Evolutionary conservation across 2,888 invertebrate species (phyloP), one percentile per base, ranked within the genome.

Genomic region (Sceliomorpha sp.): DNA sequence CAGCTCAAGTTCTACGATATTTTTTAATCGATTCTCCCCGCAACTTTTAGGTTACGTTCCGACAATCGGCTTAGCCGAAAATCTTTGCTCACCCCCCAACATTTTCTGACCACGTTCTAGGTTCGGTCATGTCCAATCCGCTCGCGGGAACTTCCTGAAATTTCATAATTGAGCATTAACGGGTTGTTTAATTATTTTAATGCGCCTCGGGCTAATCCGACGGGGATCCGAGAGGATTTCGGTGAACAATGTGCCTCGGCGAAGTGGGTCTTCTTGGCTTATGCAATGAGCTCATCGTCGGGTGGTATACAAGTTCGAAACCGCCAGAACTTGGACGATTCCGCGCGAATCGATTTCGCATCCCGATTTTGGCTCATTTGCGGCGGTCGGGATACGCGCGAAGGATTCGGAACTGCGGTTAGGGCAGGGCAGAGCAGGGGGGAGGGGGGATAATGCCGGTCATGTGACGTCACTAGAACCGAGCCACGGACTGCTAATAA

Each of bases 391-490:
- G n/a, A n/a, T n/a, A n/a, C n/a, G n/a, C n/a, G n/a, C n/a, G n/a
- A n/a, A n/a, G n/a, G n/a, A n/a, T n/a, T n/a, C n/a, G n/a, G n/a
- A n/a, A 9, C 56, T 34, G 32, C 42, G 50, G 48, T 51, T 58
- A 45, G 50, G 51, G 51, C 32, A 39, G 39, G 58, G 53, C 68
- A 69, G 62, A 55, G 26, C 44, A 40, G 44, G 39, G 40, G 37
- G 48, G 36, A 45, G 48, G 31, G 31, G 13, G 62, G 45, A 63
- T 69, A 63, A 69, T 63, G 69, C 69, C 69, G 48, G 69, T 69
- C 63, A 69, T 53, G 58, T 69, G 69, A 69, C 63, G 42, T 63
- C 53, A 59, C 63, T 63, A 64, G 42, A 70, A 58, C 63, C 63
- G 37, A 55, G 55, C 53, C 69, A 70, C 69, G 45, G 55, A 51